Evolutionary conservation across 2,113 vertebrate species (phyloP).

Genomic region (Phocoena phocoena): DNA sequence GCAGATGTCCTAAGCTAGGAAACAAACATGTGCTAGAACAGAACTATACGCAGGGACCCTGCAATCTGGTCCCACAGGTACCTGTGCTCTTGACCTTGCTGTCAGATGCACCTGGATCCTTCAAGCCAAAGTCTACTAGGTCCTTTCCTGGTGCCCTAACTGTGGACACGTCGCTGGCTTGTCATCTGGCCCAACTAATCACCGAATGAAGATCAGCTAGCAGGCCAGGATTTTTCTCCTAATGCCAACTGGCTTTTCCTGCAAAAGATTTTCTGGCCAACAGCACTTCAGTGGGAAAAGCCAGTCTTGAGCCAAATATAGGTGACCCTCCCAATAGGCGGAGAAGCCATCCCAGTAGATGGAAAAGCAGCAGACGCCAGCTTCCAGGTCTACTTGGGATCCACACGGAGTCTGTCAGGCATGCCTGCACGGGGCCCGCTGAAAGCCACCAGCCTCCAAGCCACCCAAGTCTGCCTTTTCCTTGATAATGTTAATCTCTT

Average conservation of each 20-base stretch:
- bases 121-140: background rate
- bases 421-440: background rate
- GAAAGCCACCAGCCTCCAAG: background rate
- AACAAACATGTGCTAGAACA: accelerated
- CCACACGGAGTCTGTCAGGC: background rate
- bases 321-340: background rate
- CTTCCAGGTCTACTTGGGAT: background rate
- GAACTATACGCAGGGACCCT: accelerated
- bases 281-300: background rate
- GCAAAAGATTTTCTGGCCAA: constrained; percentile 3
- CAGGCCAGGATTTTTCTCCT: background rate
- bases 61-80: accelerated
- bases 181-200: background rate
- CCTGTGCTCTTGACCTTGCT: background rate
- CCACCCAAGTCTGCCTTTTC: background rate
- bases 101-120: too few species aligned
- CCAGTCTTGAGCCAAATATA: background rate
- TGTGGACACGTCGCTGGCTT: background rate
- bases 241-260: background rate
- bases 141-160: background rate
- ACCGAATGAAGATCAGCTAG: background rate
- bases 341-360: background rate
- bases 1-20: background rate
- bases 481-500: background rate
- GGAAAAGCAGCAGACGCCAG: background rate